Evolutionary conservation across 1,140 invertebrate species (phyloP).

Genomic region (Cherax destructor): DNA sequence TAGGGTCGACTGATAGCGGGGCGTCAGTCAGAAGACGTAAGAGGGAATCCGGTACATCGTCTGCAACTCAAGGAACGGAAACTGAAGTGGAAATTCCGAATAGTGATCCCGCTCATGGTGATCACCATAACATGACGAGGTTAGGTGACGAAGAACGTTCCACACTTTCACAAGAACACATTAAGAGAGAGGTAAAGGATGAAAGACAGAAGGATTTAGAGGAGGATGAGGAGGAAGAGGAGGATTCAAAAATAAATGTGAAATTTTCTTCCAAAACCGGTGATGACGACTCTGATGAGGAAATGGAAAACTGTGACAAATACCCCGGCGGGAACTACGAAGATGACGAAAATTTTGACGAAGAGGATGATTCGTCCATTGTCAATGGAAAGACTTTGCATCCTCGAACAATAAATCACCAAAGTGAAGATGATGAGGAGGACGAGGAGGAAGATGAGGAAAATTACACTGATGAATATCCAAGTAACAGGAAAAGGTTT

Average conservation of each 20-base stretch:
- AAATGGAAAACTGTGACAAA: conserved; percentile 49
- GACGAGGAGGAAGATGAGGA: conserved; percentile 6
- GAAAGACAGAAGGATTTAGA: not conserved
- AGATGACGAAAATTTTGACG: not conserved
- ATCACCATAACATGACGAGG: not conserved
- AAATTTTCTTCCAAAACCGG: not conserved
- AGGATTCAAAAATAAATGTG: not conserved
- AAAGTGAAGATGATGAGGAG: conserved; percentile 35
- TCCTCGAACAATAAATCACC: conserved; percentile 11
- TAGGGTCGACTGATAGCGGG: conserved; percentile 65
- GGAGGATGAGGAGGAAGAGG: not conserved
- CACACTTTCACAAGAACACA: not conserved
- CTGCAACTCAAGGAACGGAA: conserved; percentile 59
- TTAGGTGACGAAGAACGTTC: conserved; percentile 5
- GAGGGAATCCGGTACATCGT: conserved; percentile 49
- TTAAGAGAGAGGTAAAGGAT: not conserved
- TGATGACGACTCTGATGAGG: not conserved
- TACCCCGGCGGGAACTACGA: conserved; percentile 20
- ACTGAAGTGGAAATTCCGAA: conserved; percentile 59
- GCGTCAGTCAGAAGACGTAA: conserved; percentile 32
- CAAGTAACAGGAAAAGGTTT: not conserved
- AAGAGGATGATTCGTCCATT: conserved; percentile 2
- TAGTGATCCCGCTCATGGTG: conserved; percentile 1
- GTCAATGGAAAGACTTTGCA: conserved; percentile 13
- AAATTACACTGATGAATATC: conserved; percentile 4